Evolutionary conservation across 2,113 vertebrate species (phyloP).

Genomic region (Symphodus melops): DNA sequence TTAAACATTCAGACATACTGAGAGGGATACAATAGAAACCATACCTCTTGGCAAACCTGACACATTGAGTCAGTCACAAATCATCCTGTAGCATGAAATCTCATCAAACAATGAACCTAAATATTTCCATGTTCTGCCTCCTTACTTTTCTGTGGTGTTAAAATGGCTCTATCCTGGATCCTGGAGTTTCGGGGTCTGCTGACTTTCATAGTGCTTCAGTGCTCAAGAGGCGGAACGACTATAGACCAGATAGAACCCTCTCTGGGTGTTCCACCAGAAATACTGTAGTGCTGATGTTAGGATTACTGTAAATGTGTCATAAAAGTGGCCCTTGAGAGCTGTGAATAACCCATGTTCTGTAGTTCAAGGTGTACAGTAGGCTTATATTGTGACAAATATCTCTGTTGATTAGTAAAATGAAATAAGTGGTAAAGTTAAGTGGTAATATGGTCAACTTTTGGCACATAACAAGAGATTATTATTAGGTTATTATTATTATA

Average conservation of each 20-base stretch:
- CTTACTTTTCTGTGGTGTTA: conserved; percentile 6
- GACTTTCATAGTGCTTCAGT: conserved; percentile 48
- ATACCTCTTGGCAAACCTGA: conserved; percentile 14
- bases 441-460: not conserved
- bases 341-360: conserved; percentile 41
- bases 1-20: not conserved
- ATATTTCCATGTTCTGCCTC: conserved; percentile 34
- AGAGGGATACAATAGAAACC: conserved; percentile 32
- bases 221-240: conserved; percentile 52
- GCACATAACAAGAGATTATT: not conserved
- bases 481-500: too few relatives aligned
- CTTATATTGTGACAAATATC: conserved; percentile 15
- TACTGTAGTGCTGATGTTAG: conserved; percentile 45
- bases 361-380: conserved; percentile 26
- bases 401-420: conserved; percentile 53
- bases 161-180: conserved; percentile 3
- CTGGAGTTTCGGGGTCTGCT: conserved; percentile 35
- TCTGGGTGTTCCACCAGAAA: conserved; percentile 50
- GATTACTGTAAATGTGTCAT: conserved; percentile 39
- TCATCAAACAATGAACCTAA: conserved; percentile 23
- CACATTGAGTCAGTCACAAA: conserved; percentile 27
- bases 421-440: conserved; percentile 32
- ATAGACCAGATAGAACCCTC: conserved; percentile 28
- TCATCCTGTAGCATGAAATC: conserved; percentile 25
- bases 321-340: conserved; percentile 43